Percentiles rank a stretch among this genome's conserved stretches.
phyloP scores from a whole-genome alignment of 2,888 invertebrate species.

The Nomada hirtipes region DNA sequence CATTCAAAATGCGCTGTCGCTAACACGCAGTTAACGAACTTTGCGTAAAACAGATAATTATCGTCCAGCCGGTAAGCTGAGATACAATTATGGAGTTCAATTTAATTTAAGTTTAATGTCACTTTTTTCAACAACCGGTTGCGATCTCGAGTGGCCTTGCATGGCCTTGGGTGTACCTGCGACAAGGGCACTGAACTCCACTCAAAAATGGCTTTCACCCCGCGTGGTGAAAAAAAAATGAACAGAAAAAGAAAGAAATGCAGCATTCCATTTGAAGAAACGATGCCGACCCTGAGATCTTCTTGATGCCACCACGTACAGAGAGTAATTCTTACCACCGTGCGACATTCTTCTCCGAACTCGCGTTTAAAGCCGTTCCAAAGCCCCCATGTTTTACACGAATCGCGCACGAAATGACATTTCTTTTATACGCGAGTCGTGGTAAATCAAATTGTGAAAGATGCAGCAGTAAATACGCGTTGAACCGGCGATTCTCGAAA shows the following conservation, averaged over 20 bases:
- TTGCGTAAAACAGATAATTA: not conserved
- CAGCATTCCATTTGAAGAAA: slow-evolving; percentile 24
- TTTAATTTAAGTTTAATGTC: not conserved
- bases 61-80: no score
- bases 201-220: slow-evolving; percentile 15
- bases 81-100: no score
- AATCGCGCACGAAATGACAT: not conserved
- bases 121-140: not conserved
- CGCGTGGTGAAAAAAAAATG: not conserved
- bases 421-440: no score
- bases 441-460: no score
- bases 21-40: not conserved
- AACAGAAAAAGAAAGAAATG: not conserved
- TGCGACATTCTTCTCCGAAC: slow-evolving; percentile 30
- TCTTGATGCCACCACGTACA: slow-evolving; percentile 8
- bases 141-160: not conserved
- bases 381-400: no score
- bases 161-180: slow-evolving; percentile 25
- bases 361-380: not conserved
- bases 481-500: no score
- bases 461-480: no score
- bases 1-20: no score
- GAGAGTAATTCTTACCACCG: not conserved
- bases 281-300: slow-evolving; percentile 20
- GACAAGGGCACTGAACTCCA: not conserved